Conservation (phyloP, 2,797 vertebrate genomes). For the Spinibarbus caldwelli region DNA sequence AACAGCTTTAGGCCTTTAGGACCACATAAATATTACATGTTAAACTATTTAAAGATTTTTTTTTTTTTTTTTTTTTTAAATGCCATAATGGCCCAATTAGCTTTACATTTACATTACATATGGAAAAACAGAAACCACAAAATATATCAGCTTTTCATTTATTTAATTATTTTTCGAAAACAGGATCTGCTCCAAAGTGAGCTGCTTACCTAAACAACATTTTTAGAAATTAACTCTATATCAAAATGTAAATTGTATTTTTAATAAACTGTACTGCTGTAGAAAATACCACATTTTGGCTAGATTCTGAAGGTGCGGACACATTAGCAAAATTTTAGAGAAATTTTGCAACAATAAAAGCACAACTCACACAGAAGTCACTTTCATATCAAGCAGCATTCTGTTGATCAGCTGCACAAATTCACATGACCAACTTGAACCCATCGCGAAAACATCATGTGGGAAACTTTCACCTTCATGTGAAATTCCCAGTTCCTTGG, state of each 20-base stretch:
- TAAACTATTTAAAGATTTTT: constrained; percentile 7
- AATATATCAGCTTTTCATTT: neutral
- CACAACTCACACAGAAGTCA: neutral
- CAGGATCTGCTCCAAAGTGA: neutral
- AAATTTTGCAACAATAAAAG: neutral
- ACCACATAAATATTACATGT: neutral
- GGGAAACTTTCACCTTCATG: no score
- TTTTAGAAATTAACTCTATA: neutral
- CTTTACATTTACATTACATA: neutral
- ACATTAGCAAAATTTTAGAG: neutral
- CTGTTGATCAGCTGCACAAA: neutral
- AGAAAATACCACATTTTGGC: neutral
- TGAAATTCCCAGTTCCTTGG: no score
- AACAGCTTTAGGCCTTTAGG: neutral
- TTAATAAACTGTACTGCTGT: neutral
- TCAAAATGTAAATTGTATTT: neutral
- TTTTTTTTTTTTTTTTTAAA: no score
- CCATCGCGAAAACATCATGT: no score
- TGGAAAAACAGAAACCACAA: neutral
- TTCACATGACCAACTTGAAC: neutral
- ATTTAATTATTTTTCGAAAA: neutral
- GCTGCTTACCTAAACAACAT: neutral
- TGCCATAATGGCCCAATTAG: neutral
- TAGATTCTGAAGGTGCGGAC: neutral
- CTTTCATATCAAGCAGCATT: neutral